Conservation (phyloP, 2,113 vertebrate genomes). For the Dicentrarchus labrax region DNA sequence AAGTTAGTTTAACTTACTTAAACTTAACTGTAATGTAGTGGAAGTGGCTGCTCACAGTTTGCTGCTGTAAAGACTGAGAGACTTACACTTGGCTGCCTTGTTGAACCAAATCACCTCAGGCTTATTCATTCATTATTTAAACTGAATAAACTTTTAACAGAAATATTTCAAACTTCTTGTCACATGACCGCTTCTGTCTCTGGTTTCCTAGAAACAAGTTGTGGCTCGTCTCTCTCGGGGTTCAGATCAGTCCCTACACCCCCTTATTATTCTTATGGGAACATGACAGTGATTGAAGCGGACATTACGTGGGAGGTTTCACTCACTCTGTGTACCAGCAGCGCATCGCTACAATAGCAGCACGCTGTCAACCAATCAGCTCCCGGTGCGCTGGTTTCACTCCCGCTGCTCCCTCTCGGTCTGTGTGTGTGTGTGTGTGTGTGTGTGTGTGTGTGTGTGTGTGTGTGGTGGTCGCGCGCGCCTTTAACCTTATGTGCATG, state of each 20-base stretch:
- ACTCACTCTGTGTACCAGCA: background rate
- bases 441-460: background rate
- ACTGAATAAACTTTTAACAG: no score
- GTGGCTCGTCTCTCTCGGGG: background rate
- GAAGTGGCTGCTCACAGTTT: no score
- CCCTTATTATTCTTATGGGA: constrained; percentile 30
- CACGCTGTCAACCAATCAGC: constrained; percentile 18
- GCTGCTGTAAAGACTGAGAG: no score
- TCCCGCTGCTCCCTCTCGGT: background rate
- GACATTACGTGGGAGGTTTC: constrained; percentile 35
- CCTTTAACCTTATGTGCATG: background rate
- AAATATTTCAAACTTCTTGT: background rate
- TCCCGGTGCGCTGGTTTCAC: constrained; percentile 47
- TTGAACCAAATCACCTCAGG: background rate
- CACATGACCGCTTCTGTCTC: background rate
- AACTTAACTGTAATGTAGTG: no score
- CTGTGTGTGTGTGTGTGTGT: background rate
- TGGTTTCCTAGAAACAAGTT: constrained; percentile 35
- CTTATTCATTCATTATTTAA: background rate
- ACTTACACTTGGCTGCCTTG: no score
- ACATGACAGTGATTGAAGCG: constrained; percentile 34
- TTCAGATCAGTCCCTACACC: background rate
- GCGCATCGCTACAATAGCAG: background rate
- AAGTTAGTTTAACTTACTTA: no score
- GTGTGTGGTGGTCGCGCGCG: background rate